Evolutionary conservation across 64 coral and sea anemone genomes (phyloP), one percentile per base, ranked within the genome.

Genomic region (Orbicella faveolata): DNA sequence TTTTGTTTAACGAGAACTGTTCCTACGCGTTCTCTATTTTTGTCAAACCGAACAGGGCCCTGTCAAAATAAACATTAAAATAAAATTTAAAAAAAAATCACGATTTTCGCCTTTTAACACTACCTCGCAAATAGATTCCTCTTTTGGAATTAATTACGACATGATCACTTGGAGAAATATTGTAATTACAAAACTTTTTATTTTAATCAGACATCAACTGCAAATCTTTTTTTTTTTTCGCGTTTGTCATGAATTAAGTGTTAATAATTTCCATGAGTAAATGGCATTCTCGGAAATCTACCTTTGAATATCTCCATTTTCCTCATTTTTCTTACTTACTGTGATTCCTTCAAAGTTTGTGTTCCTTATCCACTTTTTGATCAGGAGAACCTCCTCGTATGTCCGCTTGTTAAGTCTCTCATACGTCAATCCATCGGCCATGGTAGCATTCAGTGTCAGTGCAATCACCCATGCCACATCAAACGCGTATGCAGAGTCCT

Each of bases 381-480:
- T 85, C 20, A 1, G 6, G 2, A 6, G 2, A 52, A 72, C 37
- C 4, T 73, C 20, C 11, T 70, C 15, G 23, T 14, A 26, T 20
- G 13, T n/a, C 5, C 63, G 82, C 21, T 51, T 52, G 4, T 53
- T 39, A 53, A 85, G 82, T 14, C 30, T 70, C 36, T 85, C 82
- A 25, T 85, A 85, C 30, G 35, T 72, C 82, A 72, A 52, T 16
- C 65, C 82, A 9, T 72, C 66, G 3, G 39, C 64, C 25, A 85
- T 52, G 16, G 82, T 30, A 44, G 82, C 36, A 33, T 85, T 53
- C 70, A 96, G 88, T 16, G 91, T 78, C 13, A 93, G 21, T 39
- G 91, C 95, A 4, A 88, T 77, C 2, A 79, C 75, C 91, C 91
- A 96, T 59, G 93, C 89, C 5, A 83, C 44, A 77, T 96, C 95